Evolutionary conservation across 64 coral and sea anemone genomes (phyloP).

Genomic region (Cladopsammia gracilis): DNA sequence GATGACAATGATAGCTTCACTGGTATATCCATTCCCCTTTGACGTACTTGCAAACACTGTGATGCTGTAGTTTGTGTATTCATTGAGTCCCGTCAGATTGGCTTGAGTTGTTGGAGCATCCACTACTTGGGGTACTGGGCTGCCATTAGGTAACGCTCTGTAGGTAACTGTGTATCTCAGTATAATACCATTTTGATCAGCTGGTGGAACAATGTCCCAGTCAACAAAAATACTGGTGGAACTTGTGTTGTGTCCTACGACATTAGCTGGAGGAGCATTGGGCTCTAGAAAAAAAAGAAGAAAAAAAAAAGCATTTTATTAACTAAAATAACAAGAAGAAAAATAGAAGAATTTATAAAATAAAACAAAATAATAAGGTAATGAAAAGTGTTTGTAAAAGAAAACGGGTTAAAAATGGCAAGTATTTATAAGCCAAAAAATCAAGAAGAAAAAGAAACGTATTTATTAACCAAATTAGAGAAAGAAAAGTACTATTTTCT

Average conservation of each 20-base stretch:
- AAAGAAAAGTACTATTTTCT: too few species aligned
- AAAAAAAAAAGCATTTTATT: too few species aligned
- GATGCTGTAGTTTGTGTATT: conserved; percentile 19
- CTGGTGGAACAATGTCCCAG: not conserved
- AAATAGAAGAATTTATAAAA: too few species aligned
- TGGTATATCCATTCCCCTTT: not conserved
- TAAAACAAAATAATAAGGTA: too few species aligned
- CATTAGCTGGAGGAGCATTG: not conserved
- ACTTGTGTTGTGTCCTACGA: not conserved
- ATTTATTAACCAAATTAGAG: too few species aligned
- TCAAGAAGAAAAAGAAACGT: too few species aligned
- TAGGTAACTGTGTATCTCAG: conserved; percentile 5
- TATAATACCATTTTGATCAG: conserved; percentile 36
- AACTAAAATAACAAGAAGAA: too few species aligned
- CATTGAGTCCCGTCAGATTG: not conserved
- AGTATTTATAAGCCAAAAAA: too few species aligned
- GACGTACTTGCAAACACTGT: not conserved
- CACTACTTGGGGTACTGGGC: not conserved
- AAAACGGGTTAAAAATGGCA: too few species aligned
- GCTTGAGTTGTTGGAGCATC: not conserved
- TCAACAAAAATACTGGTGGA: not conserved
- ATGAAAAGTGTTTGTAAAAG: too few species aligned
- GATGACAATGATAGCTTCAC: not conserved
- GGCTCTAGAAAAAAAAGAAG: too few species aligned
- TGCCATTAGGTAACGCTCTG: not conserved